Percentiles rank a stretch among this genome's conserved stretches.
phyloP scores from a whole-genome alignment of 1,140 invertebrate species.

The Glomeris maerens region DNA sequence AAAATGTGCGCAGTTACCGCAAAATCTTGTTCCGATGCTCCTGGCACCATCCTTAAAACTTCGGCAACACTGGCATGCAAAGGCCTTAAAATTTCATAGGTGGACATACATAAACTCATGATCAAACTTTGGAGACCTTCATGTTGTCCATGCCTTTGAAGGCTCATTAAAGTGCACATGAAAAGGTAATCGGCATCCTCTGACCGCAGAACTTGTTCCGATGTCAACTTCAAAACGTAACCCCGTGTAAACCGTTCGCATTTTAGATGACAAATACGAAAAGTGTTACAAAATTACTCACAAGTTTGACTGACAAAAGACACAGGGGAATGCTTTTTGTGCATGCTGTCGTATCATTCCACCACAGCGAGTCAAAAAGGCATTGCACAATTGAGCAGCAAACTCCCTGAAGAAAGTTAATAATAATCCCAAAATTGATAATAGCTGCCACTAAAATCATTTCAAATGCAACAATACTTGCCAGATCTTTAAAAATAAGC shows the following conservation, averaged over 20 bases:
- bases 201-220: conserved; percentile 17
- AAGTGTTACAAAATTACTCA: conserved; percentile 12
- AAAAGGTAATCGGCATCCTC: conserved; percentile 23
- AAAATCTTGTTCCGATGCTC: conserved; percentile 55
- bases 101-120: conserved; percentile 51
- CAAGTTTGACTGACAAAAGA: conserved; percentile 39
- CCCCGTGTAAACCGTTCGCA: conserved; percentile 47
- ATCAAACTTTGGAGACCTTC: conserved; percentile 42
- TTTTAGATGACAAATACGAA: not conserved
- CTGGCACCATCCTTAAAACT: conserved; percentile 58
- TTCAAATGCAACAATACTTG: conserved; percentile 48
- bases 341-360: conserved; percentile 67
- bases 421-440: not conserved
- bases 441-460: conserved; percentile 25
- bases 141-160: conserved; percentile 50
- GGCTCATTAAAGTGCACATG: conserved; percentile 21
- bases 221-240: conserved; percentile 35
- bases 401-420: conserved; percentile 21
- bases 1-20: conserved; percentile 27
- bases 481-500: conserved; percentile 44
- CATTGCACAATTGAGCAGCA: conserved; percentile 25
- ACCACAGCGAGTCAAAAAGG: conserved; percentile 52
- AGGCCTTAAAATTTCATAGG: conserved; percentile 65
- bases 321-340: conserved; percentile 56
- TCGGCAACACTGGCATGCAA: conserved; percentile 50